These are phyloP conservation scores for Cataglyphis cursor DNA, from an alignment of 2,888 invertebrate genomes.

Conservation along the genomic window DNA sequence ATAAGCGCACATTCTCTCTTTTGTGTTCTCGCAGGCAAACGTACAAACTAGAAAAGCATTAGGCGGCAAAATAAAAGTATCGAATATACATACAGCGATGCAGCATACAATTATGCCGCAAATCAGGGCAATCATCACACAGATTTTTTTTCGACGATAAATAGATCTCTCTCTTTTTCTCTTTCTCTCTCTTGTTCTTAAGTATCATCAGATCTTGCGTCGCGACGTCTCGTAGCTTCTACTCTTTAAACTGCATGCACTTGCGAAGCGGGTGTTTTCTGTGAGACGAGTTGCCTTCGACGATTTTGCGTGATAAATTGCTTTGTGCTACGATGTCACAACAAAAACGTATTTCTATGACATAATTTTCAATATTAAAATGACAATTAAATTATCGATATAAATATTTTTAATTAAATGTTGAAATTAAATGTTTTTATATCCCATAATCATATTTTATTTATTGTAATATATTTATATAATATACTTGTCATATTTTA, in stretches of 20 bases:
- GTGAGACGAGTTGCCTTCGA: neutral
- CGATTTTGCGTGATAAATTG: slow-evolving; percentile 15
- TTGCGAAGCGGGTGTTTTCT: neutral
- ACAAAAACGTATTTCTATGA: slow-evolving; percentile 17
- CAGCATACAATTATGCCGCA: slow-evolving; percentile 61
- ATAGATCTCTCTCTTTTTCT: neutral
- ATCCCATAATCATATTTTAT: neutral
- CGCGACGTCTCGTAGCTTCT: neutral
- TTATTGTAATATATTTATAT: neutral
- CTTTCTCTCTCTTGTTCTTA: neutral
- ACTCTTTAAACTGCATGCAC: slow-evolving; percentile 34
- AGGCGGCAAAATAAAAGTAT: slow-evolving; percentile 32
- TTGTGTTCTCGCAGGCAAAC: neutral
- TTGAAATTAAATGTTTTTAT: neutral
- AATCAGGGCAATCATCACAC: slow-evolving; percentile 19
- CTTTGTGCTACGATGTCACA: slow-evolving; percentile 1
- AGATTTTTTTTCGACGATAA: slow-evolving; percentile 1
- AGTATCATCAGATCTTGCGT: neutral
- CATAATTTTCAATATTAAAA: slow-evolving; percentile 8
- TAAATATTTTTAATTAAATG: neutral
- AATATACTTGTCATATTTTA: neutral
- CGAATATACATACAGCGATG: slow-evolving; percentile 34
- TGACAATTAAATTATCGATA: neutral
- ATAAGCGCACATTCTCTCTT: neutral
- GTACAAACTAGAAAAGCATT: slow-evolving; percentile 59